phyloP scores from a whole-genome alignment of 2,888 invertebrate genomes.

The Agrochola lota region DNA sequence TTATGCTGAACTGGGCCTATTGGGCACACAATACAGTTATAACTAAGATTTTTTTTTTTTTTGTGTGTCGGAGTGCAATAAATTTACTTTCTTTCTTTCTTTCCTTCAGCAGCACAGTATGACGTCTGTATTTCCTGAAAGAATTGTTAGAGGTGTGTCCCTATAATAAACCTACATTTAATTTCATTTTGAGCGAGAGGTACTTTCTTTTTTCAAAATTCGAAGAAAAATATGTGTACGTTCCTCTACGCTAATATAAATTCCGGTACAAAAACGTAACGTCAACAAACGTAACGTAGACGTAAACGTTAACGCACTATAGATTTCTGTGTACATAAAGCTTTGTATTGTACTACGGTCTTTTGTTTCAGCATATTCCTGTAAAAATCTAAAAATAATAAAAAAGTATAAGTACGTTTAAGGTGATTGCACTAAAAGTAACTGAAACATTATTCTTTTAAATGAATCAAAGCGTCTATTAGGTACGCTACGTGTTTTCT shows the following conservation, averaged over 20 bases:
- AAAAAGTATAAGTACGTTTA: background rate
- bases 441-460: constrained; percentile 4
- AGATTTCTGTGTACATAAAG: background rate
- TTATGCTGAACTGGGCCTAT: background rate
- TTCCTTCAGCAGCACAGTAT: background rate
- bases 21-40: background rate
- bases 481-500: background rate
- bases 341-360: background rate
- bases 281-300: background rate
- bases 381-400: too few species aligned
- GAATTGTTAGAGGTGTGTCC: background rate
- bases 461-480: background rate
- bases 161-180: background rate
- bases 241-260: background rate
- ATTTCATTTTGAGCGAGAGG: background rate
- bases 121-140: background rate
- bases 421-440: constrained; percentile 1
- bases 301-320: background rate
- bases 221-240: background rate
- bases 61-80: background rate
- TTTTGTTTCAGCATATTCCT: background rate
- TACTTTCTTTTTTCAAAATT: background rate
- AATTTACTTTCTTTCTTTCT: too few species aligned
- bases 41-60: too few species aligned
- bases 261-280: background rate